phyloP scores from a whole-genome alignment of 2,113 vertebrate genomes.

The Eonycteris spelaea region DNA sequence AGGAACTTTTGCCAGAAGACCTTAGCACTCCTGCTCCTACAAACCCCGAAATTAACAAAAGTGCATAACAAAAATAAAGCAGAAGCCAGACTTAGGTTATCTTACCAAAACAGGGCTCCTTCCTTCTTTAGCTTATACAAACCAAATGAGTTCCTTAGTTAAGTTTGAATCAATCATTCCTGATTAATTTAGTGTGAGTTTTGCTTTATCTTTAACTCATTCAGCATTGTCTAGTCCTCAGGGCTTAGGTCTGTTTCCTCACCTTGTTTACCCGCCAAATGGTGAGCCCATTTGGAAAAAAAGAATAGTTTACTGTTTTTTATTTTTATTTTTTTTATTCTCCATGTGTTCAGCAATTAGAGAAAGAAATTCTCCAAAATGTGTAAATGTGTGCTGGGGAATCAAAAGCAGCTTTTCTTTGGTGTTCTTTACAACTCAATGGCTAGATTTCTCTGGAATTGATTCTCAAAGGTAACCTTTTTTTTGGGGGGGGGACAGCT shows the following conservation, averaged over 20 bases:
- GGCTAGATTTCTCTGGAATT: neutral
- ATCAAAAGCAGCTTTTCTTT: constrained; percentile 40
- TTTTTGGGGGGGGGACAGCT: neutral
- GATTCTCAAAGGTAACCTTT: neutral
- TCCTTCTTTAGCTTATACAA: constrained; percentile 59
- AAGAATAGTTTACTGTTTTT: neutral
- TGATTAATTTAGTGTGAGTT: neutral
- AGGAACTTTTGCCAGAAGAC: constrained; percentile 65
- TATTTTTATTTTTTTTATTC: neutral
- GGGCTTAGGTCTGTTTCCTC: constrained; percentile 4
- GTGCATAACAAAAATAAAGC: constrained; percentile 71
- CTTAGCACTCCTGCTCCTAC: constrained; percentile 56
- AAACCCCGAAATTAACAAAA: constrained; percentile 52
- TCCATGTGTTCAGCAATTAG: neutral
- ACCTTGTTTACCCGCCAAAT: constrained; percentile 37
- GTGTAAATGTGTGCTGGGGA: neutral
- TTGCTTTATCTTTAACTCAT: constrained; percentile 34
- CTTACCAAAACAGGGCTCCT: constrained; percentile 70
- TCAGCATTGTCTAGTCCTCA: neutral
- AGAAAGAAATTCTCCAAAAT: neutral
- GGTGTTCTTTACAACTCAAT: neutral
- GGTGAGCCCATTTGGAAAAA: neutral
- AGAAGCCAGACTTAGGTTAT: constrained; percentile 72
- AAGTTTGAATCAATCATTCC: constrained; percentile 48
- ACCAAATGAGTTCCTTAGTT: constrained; percentile 56